Evolutionary conservation across 2,888 invertebrate species (phyloP).

Genomic region (Oegoconia quadripuncta): DNA sequence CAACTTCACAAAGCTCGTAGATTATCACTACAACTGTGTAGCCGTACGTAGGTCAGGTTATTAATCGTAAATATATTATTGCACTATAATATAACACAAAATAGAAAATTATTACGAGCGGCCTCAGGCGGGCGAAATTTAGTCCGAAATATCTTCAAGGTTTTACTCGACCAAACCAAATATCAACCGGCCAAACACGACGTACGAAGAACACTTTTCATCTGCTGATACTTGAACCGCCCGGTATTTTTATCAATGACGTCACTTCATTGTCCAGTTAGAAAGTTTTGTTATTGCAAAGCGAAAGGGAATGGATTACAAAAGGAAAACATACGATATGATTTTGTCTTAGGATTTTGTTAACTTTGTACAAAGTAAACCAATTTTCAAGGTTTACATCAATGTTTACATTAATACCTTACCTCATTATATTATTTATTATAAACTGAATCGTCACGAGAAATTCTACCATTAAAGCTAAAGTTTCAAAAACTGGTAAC

Average conservation of each 20-base stretch:
- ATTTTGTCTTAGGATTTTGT: too few species aligned
- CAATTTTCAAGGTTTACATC: too few species aligned
- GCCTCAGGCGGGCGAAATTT: slow-evolving; percentile 36
- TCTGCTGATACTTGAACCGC: slow-evolving; percentile 32
- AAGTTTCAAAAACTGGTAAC: neutral
- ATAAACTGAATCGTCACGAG: too few species aligned
- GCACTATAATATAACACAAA: slow-evolving; percentile 23
- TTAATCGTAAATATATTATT: too few species aligned
- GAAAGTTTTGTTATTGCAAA: slow-evolving; percentile 50
- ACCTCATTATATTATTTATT: too few species aligned
- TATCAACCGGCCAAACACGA: slow-evolving; percentile 31
- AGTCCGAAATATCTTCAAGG: slow-evolving; percentile 50
- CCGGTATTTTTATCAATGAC: slow-evolving; percentile 66
- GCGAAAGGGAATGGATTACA: too few species aligned
- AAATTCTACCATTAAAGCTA: slow-evolving; percentile 4
- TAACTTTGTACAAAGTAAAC: too few species aligned
- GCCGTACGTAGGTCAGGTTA: too few species aligned
- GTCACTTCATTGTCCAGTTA: slow-evolving; percentile 45
- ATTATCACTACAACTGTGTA: too few species aligned
- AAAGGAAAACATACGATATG: too few species aligned
- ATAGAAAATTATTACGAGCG: slow-evolving; percentile 30
- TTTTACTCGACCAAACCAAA: slow-evolving; percentile 31
- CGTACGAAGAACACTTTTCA: slow-evolving; percentile 33
- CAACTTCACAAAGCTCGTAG: slow-evolving; percentile 21
- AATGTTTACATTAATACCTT: too few species aligned